phyloP scores from a whole-genome alignment of 1,140 invertebrate genomes.

The Scaptomyza pallida region DNA sequence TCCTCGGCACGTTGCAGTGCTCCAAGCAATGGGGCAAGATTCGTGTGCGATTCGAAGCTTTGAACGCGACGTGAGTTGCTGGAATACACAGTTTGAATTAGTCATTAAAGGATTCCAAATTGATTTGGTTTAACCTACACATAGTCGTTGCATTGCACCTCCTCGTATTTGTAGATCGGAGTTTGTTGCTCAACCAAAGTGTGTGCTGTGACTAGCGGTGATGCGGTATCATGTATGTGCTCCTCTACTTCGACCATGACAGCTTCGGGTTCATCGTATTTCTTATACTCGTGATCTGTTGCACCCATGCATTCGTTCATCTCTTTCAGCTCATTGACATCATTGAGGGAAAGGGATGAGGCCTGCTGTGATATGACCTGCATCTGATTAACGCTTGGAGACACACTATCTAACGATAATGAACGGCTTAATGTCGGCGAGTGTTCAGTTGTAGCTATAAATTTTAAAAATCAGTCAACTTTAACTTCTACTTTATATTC shows the following conservation, averaged over 20 bases:
- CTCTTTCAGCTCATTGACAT: slow-evolving; percentile 86
- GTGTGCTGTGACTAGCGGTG: slow-evolving; percentile 87
- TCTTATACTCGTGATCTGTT: slow-evolving; percentile 82
- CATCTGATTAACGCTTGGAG: slow-evolving; percentile 84
- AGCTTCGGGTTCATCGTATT: slow-evolving; percentile 86
- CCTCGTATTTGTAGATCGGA: slow-evolving; percentile 87
- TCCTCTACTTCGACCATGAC: slow-evolving; percentile 89
- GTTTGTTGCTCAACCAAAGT: slow-evolving; percentile 87
- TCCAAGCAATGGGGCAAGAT: slow-evolving; percentile 69
- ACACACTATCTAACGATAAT: slow-evolving; percentile 89
- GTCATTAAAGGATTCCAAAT: not conserved
- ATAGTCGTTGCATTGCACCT: slow-evolving; percentile 84
- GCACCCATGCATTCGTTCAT: slow-evolving; percentile 81
- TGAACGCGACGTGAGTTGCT: slow-evolving; percentile 79
- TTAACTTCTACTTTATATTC: too few species aligned
- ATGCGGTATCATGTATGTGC: slow-evolving; percentile 88
- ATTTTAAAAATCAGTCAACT: too few species aligned
- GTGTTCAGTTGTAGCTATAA: slow-evolving; percentile 57
- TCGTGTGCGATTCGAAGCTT: slow-evolving; percentile 81
- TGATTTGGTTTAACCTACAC: slow-evolving; percentile 48
- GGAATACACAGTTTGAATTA: not conserved
- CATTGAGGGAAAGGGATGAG: slow-evolving; percentile 89
- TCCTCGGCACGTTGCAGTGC: slow-evolving; percentile 79
- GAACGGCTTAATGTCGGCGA: slow-evolving; percentile 86
- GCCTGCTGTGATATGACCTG: slow-evolving; percentile 86